phyloP scores from a whole-genome alignment of 2,888 invertebrate species.

The Amblyjoppa proteus region DNA sequence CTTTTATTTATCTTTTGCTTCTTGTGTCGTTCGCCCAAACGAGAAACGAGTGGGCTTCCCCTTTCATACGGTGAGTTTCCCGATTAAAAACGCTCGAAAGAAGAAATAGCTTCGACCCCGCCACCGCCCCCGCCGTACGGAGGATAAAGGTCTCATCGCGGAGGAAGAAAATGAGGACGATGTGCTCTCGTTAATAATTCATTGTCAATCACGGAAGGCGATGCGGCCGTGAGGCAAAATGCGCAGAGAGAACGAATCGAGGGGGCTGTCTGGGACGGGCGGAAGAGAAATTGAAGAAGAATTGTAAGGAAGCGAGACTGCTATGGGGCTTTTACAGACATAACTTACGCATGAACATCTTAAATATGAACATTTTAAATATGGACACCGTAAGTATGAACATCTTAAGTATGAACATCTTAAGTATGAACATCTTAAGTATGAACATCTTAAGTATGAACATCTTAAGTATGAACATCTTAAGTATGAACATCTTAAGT shows the following conservation, averaged over 20 bases:
- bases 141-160: background rate
- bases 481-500: no score
- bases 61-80: constrained; percentile 43
- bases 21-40: background rate
- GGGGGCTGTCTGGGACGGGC: background rate
- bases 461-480: no score
- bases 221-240: background rate
- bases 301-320: constrained; percentile 9
- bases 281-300: background rate
- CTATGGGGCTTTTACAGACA: background rate
- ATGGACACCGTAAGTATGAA: no score
- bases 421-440: no score
- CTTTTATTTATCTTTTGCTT: background rate
- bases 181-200: constrained; percentile 53
- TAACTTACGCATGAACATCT: no score
- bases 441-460: no score
- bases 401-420: no score
- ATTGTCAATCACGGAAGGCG: constrained; percentile 55
- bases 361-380: no score
- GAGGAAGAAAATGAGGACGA: constrained; percentile 26
- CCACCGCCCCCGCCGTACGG: no score
- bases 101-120: background rate
- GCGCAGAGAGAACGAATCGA: constrained; percentile 3
- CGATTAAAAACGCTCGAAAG: constrained; percentile 39
- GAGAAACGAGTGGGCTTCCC: background rate